Conservation (phyloP, 2,888 invertebrate genomes). For the Eilema caniola region DNA sequence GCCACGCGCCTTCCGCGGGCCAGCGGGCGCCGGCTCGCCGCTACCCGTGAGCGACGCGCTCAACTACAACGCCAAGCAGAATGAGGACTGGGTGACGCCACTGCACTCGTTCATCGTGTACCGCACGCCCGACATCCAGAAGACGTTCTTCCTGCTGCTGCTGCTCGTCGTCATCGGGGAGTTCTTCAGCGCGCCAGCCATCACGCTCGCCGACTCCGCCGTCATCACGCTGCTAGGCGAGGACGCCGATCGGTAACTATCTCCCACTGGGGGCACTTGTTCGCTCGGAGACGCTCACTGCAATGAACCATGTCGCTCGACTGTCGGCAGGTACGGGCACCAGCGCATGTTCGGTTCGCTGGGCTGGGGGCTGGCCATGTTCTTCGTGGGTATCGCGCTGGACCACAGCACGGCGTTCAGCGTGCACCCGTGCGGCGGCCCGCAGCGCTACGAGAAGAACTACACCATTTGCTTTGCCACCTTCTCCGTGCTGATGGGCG, state of each 20-base stretch:
- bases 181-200: conserved; percentile 98
- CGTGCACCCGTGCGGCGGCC: conserved; percentile 95
- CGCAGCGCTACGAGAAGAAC: conserved; percentile 97
- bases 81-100: conserved; percentile 94
- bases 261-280: no score
- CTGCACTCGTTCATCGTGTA: conserved; percentile 98
- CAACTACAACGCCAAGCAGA: conserved; percentile 90
- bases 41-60: conserved; percentile 91
- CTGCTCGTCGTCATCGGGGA: conserved; percentile 98
- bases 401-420: conserved; percentile 99
- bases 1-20: conserved; percentile 67
- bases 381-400: conserved; percentile 97
- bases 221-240: conserved; percentile 96
- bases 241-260: conserved; percentile 90
- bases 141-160: conserved; percentile 97
- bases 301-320: not conserved
- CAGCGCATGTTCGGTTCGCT: conserved; percentile 99
- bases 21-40: conserved; percentile 86
- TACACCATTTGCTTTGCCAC: conserved; percentile 99
- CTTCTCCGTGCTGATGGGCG: conserved; percentile 98
- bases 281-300: no score
- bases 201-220: conserved; percentile 97
- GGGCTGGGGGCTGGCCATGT: conserved; percentile 99
- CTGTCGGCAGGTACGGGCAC: conserved; percentile 91
- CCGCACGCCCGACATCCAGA: conserved; percentile 95